Evolutionary conservation across 2,113 vertebrate genomes (phyloP).

Genomic region (Grallaria varia): DNA sequence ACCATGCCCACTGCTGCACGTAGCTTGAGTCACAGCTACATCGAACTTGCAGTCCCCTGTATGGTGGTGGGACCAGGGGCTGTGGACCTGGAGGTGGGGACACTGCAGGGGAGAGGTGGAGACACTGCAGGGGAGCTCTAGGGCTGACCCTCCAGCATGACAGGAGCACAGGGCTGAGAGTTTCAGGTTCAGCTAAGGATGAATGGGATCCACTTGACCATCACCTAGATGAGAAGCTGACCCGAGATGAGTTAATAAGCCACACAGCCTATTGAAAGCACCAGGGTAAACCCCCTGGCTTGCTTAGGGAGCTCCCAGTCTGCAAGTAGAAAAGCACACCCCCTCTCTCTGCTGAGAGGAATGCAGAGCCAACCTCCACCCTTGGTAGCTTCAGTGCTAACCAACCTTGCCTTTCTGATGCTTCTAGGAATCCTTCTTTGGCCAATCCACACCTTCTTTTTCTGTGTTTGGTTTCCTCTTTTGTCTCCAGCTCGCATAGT

Average conservation of each 20-base stretch:
- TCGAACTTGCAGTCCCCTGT: rapidly evolving
- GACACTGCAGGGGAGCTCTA: background rate
- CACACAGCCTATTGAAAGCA: background rate
- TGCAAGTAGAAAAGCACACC: background rate
- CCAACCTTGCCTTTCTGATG: background rate
- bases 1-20: background rate
- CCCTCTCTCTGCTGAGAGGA: background rate
- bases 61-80: background rate
- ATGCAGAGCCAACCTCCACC: background rate
- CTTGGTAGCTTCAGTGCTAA: background rate
- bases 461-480: slow-evolving; percentile 35
- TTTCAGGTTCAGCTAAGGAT: background rate
- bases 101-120: background rate
- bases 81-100: background rate
- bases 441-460: background rate
- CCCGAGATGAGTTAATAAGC: background rate
- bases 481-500: background rate
- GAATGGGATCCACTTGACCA: background rate
- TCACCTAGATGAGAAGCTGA: background rate
- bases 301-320: background rate
- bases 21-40: background rate
- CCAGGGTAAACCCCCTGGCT: background rate
- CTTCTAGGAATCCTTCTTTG: slow-evolving; percentile 23
- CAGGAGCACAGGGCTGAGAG: background rate
- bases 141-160: background rate